Percentiles rank a stretch among this genome's conserved stretches.
Evolutionary conservation across 1,140 invertebrate species (phyloP).

Genomic region (Patella vulgata): DNA sequence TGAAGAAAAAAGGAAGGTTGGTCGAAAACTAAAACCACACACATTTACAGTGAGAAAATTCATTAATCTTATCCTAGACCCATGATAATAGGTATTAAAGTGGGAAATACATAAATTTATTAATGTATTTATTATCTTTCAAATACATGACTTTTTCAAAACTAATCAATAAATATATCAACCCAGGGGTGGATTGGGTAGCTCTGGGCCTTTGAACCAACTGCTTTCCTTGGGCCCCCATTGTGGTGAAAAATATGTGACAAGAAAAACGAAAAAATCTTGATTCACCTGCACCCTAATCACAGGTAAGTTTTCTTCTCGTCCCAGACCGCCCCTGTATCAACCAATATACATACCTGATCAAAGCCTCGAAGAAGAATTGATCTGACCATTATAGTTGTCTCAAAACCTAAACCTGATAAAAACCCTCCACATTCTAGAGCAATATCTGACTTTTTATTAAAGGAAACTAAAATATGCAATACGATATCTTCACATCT

Average conservation of each 20-base stretch:
- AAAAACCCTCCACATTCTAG: constrained; percentile 96
- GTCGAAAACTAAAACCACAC: not conserved
- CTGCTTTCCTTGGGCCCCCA: no score
- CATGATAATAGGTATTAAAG: not conserved
- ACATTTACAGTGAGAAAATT: not conserved
- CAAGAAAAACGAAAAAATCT: no score
- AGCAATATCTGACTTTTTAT: constrained; percentile 76
- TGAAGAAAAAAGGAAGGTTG: constrained; percentile 26
- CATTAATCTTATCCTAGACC: not conserved
- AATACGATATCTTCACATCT: not conserved
- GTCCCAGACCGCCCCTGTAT: no score
- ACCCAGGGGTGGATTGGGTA: no score
- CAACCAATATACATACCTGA: no score
- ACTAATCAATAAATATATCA: not conserved
- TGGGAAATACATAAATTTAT: not conserved
- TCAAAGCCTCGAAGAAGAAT: constrained; percentile 93
- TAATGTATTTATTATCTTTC: not conserved
- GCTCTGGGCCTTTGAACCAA: no score
- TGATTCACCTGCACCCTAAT: no score
- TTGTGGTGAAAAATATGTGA: no score
- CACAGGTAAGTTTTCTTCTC: no score
- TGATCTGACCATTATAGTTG: constrained; percentile 89
- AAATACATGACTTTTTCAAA: no score
- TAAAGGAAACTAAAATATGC: not conserved
- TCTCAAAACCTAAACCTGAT: constrained; percentile 86